A percentile compares a stretch with the other conserved stretches of the same genome.
phyloP scores from a whole-genome alignment of 2,113 vertebrate species.

The Paracanthobrama guichenoti region DNA sequence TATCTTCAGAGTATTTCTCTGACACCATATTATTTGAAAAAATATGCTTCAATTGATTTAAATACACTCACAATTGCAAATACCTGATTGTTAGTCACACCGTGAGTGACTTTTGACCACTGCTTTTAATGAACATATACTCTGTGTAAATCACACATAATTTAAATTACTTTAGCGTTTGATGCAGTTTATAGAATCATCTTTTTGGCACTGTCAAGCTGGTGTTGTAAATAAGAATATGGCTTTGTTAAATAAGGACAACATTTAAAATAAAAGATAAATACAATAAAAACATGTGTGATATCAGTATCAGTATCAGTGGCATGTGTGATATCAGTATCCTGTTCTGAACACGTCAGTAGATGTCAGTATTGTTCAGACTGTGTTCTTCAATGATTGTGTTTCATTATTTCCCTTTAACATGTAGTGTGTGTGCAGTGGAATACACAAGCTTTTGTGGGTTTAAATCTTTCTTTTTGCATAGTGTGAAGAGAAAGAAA shows the following conservation, averaged over 20 bases:
- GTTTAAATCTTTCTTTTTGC: neutral
- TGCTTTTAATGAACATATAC: no score
- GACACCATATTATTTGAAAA: neutral
- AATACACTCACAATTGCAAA: neutral
- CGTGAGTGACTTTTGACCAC: no score
- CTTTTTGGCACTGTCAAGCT: neutral
- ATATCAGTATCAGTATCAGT: neutral
- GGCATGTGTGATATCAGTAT: neutral
- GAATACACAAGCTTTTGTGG: neutral
- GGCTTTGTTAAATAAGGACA: neutral
- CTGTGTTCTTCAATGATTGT: neutral
- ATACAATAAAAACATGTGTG: neutral
- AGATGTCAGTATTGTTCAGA: slow-evolving; percentile 48
- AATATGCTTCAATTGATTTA: neutral
- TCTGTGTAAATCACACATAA: neutral
- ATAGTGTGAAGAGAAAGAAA: neutral
- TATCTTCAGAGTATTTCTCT: neutral
- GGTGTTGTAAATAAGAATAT: neutral
- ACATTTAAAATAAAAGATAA: neutral
- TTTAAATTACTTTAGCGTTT: neutral
- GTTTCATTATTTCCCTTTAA: neutral
- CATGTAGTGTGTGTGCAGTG: neutral
- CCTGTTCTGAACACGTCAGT: neutral
- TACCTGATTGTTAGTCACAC: no score
- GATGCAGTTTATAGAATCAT: neutral